Evolutionary conservation across 2,797 vertebrate genomes (phyloP).

Genomic region (Rhinophrynus dorsalis): DNA sequence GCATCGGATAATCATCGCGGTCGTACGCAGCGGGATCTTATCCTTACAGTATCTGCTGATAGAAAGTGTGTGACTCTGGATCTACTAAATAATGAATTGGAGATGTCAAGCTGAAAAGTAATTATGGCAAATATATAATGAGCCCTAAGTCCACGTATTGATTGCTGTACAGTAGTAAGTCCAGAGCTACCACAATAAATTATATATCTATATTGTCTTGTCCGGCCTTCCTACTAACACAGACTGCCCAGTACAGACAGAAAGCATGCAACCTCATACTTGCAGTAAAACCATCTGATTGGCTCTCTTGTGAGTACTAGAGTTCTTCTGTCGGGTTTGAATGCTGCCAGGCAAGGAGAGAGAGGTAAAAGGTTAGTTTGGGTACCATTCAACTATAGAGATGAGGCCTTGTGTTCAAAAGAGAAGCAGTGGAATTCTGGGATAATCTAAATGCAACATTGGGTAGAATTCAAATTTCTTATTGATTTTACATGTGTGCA

Average conservation of each 20-base stretch:
- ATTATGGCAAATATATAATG: conserved; percentile 43
- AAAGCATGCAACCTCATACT: conserved; percentile 13
- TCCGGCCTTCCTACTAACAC: background rate
- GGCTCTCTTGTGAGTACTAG: conserved; percentile 4
- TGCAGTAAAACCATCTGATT: conserved; percentile 33
- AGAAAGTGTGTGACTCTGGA: background rate
- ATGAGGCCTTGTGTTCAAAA: too few species aligned
- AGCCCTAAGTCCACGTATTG: conserved; percentile 35
- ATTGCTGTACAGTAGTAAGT: conserved; percentile 34
- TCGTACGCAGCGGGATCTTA: background rate
- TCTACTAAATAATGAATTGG: conserved; percentile 34
- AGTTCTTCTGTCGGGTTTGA: conserved; percentile 9
- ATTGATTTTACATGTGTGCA: too few species aligned
- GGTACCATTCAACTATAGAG: background rate
- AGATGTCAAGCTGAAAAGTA: conserved; percentile 25
- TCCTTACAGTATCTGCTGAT: background rate
- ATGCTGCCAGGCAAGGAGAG: background rate
- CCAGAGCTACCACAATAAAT: conserved; percentile 32
- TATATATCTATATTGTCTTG: conserved; percentile 7
- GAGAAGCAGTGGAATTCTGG: too few species aligned
- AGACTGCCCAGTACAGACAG: conserved; percentile 7
- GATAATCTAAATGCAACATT: too few species aligned
- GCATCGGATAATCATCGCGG: too few species aligned
- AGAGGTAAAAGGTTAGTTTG: conserved; percentile 19
- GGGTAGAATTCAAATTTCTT: too few species aligned